Conservation (phyloP, 2,888 invertebrate species). For the Eupithecia insigniata region DNA sequence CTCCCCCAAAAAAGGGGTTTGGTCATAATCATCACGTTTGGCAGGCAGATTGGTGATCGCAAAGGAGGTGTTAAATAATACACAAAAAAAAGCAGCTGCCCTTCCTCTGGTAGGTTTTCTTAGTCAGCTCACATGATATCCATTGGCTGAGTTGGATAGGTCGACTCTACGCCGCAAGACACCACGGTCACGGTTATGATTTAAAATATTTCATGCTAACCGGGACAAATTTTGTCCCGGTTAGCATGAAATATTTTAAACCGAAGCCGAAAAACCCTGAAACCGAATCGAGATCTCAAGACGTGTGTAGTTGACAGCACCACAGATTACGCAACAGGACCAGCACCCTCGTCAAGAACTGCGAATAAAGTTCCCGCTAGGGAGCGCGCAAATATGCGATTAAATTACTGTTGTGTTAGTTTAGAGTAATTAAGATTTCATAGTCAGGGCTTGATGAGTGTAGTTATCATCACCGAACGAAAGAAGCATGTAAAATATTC, state of each 20-base stretch:
- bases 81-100: too few relatives aligned
- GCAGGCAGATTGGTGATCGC: too few relatives aligned
- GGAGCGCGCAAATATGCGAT: conserved; percentile 43
- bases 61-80: too few relatives aligned
- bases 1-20: too few relatives aligned
- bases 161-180: too few relatives aligned
- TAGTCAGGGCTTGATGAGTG: conserved; percentile 13
- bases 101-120: too few relatives aligned
- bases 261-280: conserved; percentile 13
- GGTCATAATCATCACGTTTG: too few relatives aligned
- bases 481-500: not conserved
- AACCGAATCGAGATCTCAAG: conserved; percentile 1
- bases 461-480: not conserved
- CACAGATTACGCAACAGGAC: not conserved
- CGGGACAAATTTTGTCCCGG: too few relatives aligned
- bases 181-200: conserved; percentile 9
- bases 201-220: not conserved
- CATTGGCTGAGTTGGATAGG: too few relatives aligned
- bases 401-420: conserved; percentile 34
- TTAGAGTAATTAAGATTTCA: conserved; percentile 28
- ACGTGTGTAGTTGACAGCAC: conserved; percentile 45
- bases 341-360: conserved; percentile 58
- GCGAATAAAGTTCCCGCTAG: conserved; percentile 51
- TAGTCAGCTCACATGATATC: too few relatives aligned
- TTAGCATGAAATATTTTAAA: not conserved